Conservation (phyloP, 2,113 vertebrate genomes). For the Phylloscopus trochilus region DNA sequence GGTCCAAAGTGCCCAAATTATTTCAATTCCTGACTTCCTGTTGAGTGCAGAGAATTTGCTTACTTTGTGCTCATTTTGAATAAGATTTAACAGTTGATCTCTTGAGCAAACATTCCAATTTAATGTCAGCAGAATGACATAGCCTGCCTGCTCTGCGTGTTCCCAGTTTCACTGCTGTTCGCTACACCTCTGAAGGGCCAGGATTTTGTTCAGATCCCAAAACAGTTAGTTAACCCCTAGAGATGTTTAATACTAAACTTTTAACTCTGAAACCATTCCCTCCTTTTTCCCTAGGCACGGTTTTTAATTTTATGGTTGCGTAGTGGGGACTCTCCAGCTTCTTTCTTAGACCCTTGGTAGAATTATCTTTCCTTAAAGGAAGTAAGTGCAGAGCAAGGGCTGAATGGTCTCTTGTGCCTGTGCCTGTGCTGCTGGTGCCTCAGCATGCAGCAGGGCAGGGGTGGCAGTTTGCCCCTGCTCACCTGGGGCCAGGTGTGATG, state of each 20-base stretch:
- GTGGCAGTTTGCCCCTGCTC: not conserved
- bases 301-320: not conserved
- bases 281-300: not conserved
- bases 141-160: not conserved
- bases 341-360: not conserved
- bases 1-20: not conserved
- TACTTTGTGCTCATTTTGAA: constrained; percentile 1
- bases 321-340: not conserved
- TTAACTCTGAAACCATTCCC: not conserved
- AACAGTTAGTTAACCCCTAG: not conserved
- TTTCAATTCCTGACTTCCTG: constrained; percentile 19
- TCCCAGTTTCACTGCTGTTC: not conserved
- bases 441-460: fast-evolving
- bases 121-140: not conserved
- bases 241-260: not conserved
- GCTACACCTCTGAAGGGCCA: not conserved
- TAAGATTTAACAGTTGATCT: constrained; percentile 15
- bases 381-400: not conserved
- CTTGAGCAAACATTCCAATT: not conserved
- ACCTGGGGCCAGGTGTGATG: not conserved
- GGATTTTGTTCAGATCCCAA: not conserved
- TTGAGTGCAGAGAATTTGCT: not conserved
- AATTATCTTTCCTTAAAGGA: not conserved
- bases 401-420: not conserved
- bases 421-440: not conserved